Evolutionary conservation across 2,888 invertebrate species (phyloP), one percentile per base, ranked within the genome.

Genomic region (Sarcophaga caerulescens): DNA sequence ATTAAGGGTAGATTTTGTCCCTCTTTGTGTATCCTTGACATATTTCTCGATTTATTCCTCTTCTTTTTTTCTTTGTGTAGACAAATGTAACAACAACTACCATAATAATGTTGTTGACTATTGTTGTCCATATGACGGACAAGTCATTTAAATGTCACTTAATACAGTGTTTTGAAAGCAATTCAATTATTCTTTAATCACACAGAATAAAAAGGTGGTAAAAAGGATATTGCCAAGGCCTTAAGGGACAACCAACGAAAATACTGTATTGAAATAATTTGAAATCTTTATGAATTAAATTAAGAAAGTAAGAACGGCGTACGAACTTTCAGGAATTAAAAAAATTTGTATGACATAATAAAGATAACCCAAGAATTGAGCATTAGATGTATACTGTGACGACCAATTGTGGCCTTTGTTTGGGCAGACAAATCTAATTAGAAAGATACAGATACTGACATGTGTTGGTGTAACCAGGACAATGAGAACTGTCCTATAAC

Each of bases 111-210:
- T 35, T 88, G 80, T 87, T 88, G 85, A 87, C 86, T 88, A 78
- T 77, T 66, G 59, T 66, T 78, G 74, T 35, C 35, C 35, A 35
- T 35, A 10, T 10, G 35, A 74, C 8, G 8, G 8, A 35, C 35
- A n/a, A 82, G 76, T 84, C 88, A 89, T 89, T 89, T 89, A 89
- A 88, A 86, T 88, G 88, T 83, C 89, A 89, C 87, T 89, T 87
- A 88, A 87, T 87, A 85, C 80, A 59, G 70, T 84, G 81, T 79
- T 84, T 87, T 86, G 57, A 47, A 68, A 75, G 77, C 76, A 74
- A 65, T 80, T 76, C 44, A 78, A 52, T 76, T 79, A 68, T 79
- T 68, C 65, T 79, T 79, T 35, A 44, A 35, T 62, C 68, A 60
- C 44, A 52, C 52, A 23, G 63, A 69, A 45, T 25, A 21, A 19